Base-by-base conservation (phyloP, 2,888 invertebrate genomes). In the Leistus spinibarbis region DNA sequence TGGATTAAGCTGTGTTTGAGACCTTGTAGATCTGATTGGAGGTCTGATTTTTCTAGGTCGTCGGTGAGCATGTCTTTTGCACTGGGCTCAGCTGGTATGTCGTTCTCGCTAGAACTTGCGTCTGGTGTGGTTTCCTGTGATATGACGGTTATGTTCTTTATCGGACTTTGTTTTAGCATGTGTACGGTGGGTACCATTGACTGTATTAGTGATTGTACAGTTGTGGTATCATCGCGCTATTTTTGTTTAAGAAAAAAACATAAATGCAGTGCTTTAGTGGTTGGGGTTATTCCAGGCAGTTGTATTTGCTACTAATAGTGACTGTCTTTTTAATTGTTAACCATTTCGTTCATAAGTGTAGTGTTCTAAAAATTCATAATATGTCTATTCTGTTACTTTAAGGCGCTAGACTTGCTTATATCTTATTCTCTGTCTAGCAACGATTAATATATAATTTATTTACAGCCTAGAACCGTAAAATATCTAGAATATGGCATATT, bases 161-260 rank as follows among this genome's bases (percentile, higher is more conserved):
- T 73, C 23, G 73, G 73, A 16, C 67, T 67, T 23, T 73, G 73
- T 67, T 73, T 73, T 54, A 73, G n/a, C 54, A 72, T 57, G n/a
- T 64, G 64, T 2, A 62, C 54, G n/a, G 72, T 65, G 2, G 73
- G 73, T 0, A 84, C 81, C 13, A 85, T 78, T 2, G 83, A 81
- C 2, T 82, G 82, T 76, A 85, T 84, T 19, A 85, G 80, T 22
- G 80, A 79, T 72, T 83, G 82, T 63, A 84, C 81, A 71, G 79
- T 65, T 9, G 56, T 73, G 7, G 76, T 69, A 16, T 69, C 74
- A 24, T 75, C 69, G 57, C 66, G 19, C 78, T 78, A 54, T 76
- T 40, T 40, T 40, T 40, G 7, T 40, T 40, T 27, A 7, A 27
- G 78, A 62, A 40, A 40, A 13, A 40, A 40, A 40, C 3, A 40